Percentiles rank a stretch among this genome's conserved stretches.
These are phyloP conservation scores for Drosophila histrio DNA, from an alignment of 2,888 invertebrate genomes.

Conservation along the genomic window DNA sequence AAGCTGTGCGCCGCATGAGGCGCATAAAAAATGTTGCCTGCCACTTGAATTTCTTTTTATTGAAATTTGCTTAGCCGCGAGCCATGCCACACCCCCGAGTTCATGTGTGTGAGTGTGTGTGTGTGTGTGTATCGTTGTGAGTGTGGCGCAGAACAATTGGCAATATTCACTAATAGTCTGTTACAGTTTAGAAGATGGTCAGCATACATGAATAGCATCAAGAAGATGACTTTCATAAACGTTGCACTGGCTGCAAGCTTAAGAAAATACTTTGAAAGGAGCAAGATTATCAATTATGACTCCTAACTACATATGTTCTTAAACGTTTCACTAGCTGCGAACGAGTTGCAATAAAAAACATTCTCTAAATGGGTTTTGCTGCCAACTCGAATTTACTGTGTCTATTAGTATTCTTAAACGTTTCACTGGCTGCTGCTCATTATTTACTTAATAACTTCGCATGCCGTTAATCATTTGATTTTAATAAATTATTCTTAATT, in stretches of 20 bases:
- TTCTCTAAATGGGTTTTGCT: too few relatives aligned
- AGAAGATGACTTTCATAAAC: constrained; percentile 5
- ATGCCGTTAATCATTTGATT: too few relatives aligned
- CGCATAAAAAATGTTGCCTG: constrained; percentile 52
- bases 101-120: not conserved
- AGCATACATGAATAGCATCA: not conserved
- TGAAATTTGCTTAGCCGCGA: constrained; percentile 73
- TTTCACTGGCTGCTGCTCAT: not conserved
- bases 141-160: constrained; percentile 14
- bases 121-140: constrained; percentile 2
- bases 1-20: constrained; percentile 64
- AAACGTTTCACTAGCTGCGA: not conserved
- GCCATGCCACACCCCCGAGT: constrained; percentile 2
- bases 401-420: not conserved
- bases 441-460: too few relatives aligned
- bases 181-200: not conserved
- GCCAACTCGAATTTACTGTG: too few relatives aligned
- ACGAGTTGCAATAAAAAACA: too few relatives aligned
- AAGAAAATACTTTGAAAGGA: not conserved
- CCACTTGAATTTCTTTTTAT: constrained; percentile 76
- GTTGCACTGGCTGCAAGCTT: constrained; percentile 10
- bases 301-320: not conserved
- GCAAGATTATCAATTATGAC: too few relatives aligned
- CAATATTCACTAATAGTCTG: constrained; percentile 22
- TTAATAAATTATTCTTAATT: too few relatives aligned